phyloP scores from a whole-genome alignment of 2,888 invertebrate species.

The Drosophila affinis region DNA sequence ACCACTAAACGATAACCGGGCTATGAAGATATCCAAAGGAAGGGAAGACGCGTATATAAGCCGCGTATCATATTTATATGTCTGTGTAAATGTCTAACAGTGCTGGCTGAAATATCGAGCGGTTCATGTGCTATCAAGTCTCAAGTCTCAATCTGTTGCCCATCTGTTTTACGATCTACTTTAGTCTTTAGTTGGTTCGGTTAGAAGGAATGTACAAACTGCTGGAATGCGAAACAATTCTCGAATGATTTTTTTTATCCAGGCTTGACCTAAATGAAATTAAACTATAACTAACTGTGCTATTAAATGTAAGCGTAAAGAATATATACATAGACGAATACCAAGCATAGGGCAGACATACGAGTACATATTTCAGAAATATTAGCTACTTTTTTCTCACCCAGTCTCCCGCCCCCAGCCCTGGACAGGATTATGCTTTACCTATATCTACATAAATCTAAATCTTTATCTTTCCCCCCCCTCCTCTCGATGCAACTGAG shows the following conservation, averaged over 20 bases:
- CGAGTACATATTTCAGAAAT: conserved; percentile 47
- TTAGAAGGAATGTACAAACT: conserved; percentile 58
- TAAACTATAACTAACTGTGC: conserved; percentile 80
- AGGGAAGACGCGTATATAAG: neutral
- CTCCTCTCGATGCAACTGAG: conserved; percentile 15
- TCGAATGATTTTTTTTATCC: conserved; percentile 12
- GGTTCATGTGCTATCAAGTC: neutral
- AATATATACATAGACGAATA: conserved; percentile 49
- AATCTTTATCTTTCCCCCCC: neutral
- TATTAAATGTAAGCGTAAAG: conserved; percentile 80
- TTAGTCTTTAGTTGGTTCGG: conserved; percentile 14
- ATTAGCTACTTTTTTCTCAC: conserved; percentile 20
- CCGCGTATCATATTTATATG: conserved; percentile 4
- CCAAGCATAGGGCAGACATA: conserved; percentile 22
- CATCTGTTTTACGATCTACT: neutral
- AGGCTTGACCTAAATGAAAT: conserved; percentile 42
- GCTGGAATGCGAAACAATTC: conserved; percentile 19
- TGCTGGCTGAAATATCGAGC: conserved; percentile 10
- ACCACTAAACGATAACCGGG: neutral
- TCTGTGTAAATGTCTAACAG: conserved; percentile 34
- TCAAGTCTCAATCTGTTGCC: conserved; percentile 9
- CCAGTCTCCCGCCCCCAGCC: neutral
- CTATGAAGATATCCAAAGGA: conserved; percentile 1
- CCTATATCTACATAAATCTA: neutral
- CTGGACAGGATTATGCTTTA: conserved; percentile 4